Evolutionary conservation across 2,888 invertebrate genomes (phyloP).

Genomic region (Agrochola circellaris): DNA sequence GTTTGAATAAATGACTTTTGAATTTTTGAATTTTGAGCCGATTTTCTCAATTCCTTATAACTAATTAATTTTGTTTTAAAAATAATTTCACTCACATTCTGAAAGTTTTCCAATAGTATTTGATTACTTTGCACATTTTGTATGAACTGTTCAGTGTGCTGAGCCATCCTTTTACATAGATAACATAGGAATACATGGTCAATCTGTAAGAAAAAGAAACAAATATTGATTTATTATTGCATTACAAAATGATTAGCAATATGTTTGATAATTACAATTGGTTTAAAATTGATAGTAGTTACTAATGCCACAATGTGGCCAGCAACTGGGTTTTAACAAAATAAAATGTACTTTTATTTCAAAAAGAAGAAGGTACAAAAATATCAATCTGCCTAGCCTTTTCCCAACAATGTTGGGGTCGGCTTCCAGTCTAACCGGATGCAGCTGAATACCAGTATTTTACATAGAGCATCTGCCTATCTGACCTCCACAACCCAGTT

Average conservation of each 20-base stretch:
- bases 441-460: too few species aligned
- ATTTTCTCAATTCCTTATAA: too few species aligned
- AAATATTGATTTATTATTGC: not conserved
- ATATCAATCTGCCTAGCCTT: too few species aligned
- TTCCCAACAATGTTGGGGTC: too few species aligned
- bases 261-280: not conserved
- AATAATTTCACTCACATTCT: constrained; percentile 72
- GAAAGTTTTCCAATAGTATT: constrained; percentile 75
- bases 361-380: not conserved
- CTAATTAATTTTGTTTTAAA: not conserved
- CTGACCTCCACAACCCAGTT: too few species aligned
- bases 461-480: too few species aligned
- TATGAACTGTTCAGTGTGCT: constrained; percentile 78
- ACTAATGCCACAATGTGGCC: not conserved
- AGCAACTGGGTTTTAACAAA: not conserved
- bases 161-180: constrained; percentile 77
- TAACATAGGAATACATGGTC: constrained; percentile 77
- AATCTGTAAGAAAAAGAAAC: constrained; percentile 70
- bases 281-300: not conserved
- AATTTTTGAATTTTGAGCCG: too few species aligned
- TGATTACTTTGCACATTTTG: constrained; percentile 82
- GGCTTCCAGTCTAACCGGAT: too few species aligned
- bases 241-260: not conserved
- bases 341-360: not conserved
- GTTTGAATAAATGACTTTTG: too few species aligned